These are phyloP conservation scores for Dynastes hyllus DNA, from an alignment of 2,888 invertebrate genomes.

Conservation along the genomic window DNA sequence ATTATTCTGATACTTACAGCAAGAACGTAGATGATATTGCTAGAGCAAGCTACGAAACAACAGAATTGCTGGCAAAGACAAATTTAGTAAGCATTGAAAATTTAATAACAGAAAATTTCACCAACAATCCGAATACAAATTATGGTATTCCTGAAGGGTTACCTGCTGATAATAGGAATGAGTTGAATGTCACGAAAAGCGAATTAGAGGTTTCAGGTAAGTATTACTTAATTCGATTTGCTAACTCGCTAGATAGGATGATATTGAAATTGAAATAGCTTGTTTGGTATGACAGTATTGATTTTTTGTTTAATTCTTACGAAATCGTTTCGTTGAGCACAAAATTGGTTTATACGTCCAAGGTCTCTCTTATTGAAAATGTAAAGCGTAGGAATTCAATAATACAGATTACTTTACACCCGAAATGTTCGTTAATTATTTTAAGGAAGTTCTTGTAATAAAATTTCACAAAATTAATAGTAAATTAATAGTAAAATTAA, in stretches of 20 bases:
- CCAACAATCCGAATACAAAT: background rate
- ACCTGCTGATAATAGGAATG: background rate
- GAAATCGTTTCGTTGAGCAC: conserved; percentile 11
- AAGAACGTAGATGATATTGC: background rate
- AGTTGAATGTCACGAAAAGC: conserved; percentile 5
- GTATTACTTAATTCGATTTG: conserved; percentile 11
- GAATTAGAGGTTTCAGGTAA: conserved; percentile 21
- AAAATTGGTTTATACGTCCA: background rate
- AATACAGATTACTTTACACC: too few relatives aligned
- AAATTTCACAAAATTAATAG: too few relatives aligned
- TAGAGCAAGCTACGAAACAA: background rate
- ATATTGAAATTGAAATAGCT: conserved; percentile 28
- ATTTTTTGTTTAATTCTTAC: conserved; percentile 29
- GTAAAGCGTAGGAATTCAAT: too few relatives aligned
- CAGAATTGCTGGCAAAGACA: background rate
- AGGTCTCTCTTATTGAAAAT: too few relatives aligned
- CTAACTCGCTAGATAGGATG: background rate
- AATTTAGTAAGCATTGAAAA: background rate
- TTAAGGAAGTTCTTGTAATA: too few relatives aligned
- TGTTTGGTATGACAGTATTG: conserved; percentile 32
- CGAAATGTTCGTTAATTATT: too few relatives aligned
- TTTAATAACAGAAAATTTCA: conserved; percentile 2
- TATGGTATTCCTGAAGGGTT: background rate
- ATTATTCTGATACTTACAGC: conserved; percentile 19
- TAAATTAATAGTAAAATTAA: too few relatives aligned